Percentiles rank a stretch among this genome's conserved stretches.
Evolutionary conservation across 2,888 invertebrate species (phyloP).

Genomic region (Catocala fraxini): DNA sequence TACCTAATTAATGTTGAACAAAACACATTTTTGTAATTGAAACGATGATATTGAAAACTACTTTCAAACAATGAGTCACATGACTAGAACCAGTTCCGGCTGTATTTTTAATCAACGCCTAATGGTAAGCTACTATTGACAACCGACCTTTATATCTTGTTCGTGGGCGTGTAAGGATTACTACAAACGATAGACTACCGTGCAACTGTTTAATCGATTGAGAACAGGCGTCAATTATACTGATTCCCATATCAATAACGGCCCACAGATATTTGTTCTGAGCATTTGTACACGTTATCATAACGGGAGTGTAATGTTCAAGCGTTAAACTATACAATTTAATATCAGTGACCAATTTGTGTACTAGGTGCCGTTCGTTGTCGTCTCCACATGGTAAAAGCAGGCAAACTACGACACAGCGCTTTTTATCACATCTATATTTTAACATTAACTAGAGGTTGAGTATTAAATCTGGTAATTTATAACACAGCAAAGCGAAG

Average conservation of each 20-base stretch:
- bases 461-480: no score
- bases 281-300: not conserved
- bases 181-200: slow-evolving; percentile 7
- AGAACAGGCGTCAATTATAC: slow-evolving; percentile 4
- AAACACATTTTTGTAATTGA: no score
- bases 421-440: no score
- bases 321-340: not conserved
- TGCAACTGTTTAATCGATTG: slow-evolving; percentile 5
- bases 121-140: slow-evolving; percentile 29
- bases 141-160: slow-evolving; percentile 15
- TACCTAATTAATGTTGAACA: no score
- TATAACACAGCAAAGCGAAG: not conserved
- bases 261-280: not conserved
- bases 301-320: not conserved
- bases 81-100: slow-evolving; percentile 26
- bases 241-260: not conserved
- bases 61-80: slow-evolving; percentile 38
- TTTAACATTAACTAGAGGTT: no score
- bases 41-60: slow-evolving; percentile 11
- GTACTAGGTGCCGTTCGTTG: no score
- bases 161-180: slow-evolving; percentile 30
- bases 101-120: slow-evolving; percentile 40
- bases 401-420: no score
- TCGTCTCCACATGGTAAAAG: no score
- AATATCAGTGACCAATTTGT: no score